phyloP scores from a whole-genome alignment of 2,888 invertebrate genomes.

The Ennomos erosarius region DNA sequence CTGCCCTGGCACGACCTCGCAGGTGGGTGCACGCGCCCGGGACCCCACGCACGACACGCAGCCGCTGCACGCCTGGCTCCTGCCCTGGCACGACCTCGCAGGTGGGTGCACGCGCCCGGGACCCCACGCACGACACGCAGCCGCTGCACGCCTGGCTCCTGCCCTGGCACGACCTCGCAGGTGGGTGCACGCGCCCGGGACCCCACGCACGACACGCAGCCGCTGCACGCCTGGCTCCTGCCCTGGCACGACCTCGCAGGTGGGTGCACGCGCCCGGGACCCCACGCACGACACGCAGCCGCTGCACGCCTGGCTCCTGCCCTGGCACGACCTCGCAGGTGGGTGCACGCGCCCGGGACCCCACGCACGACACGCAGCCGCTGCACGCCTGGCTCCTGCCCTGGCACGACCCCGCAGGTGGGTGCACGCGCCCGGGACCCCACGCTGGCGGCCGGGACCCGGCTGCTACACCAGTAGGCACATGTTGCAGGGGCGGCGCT shows the following conservation, averaged over 20 bases:
- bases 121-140: slow-evolving; percentile 96
- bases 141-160: slow-evolving; percentile 99
- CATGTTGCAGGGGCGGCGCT: slow-evolving; percentile 55
- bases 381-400: slow-evolving; percentile 99
- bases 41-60: slow-evolving; percentile 97
- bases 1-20: slow-evolving; percentile 97
- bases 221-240: slow-evolving; percentile 98
- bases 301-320: slow-evolving; percentile 98
- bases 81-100: slow-evolving; percentile 97
- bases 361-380: slow-evolving; percentile 96
- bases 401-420: slow-evolving; percentile 95
- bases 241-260: slow-evolving; percentile 97
- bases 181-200: slow-evolving; percentile 95
- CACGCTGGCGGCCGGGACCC: too few species aligned
- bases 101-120: slow-evolving; percentile 94
- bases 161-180: slow-evolving; percentile 96
- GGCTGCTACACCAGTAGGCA: too few species aligned
- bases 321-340: slow-evolving; percentile 96
- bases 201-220: slow-evolving; percentile 96
- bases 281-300: slow-evolving; percentile 97
- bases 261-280: slow-evolving; percentile 94
- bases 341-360: slow-evolving; percentile 97
- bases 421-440: slow-evolving; percentile 99
- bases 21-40: slow-evolving; percentile 93
- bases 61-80: slow-evolving; percentile 98